Evolutionary conservation across 1,140 invertebrate genomes (phyloP).

Genomic region (Drosophila repleta): DNA sequence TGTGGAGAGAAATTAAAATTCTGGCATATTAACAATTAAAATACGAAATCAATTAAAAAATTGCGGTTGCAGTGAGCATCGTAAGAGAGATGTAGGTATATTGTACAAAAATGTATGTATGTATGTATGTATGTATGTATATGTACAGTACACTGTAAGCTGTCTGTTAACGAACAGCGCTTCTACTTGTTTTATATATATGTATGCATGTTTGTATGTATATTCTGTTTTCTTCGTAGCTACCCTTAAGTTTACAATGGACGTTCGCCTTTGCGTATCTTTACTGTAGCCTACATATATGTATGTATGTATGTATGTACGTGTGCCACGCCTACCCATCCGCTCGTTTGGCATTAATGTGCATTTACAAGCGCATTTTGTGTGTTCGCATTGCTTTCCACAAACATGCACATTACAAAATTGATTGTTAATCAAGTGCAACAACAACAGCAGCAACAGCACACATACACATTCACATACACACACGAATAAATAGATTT

Average conservation of each 20-base stretch:
- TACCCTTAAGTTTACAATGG: no score
- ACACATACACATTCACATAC: not conserved
- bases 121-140: not conserved
- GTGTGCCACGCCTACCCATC: slow-evolving; percentile 16
- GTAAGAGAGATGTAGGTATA: slow-evolving; percentile 60
- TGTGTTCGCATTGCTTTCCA: slow-evolving; percentile 58
- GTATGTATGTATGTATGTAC: not conserved
- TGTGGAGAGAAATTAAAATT: slow-evolving; percentile 30
- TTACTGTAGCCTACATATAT: not conserved
- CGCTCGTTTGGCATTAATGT: slow-evolving; percentile 71
- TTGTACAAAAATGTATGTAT: slow-evolving; percentile 7
- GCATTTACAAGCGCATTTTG: slow-evolving; percentile 59
- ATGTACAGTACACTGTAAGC: not conserved
- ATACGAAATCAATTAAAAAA: slow-evolving; percentile 76
- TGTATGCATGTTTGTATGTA: no score
- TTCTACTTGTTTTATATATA: no score
- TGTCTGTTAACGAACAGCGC: no score
- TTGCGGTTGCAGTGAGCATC: slow-evolving; percentile 64
- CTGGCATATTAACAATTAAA: slow-evolving; percentile 72
- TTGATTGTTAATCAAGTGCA: slow-evolving; percentile 66
- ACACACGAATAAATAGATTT: not conserved
- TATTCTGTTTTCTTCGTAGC: no score
- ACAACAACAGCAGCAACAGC: slow-evolving; percentile 31
- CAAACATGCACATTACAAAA: slow-evolving; percentile 49
- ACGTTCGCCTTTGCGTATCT: no score